Percentiles rank a stretch among this genome's conserved stretches.
Evolutionary conservation across 1,140 invertebrate species (phyloP).

Genomic region (Drosophila pandora): DNA sequence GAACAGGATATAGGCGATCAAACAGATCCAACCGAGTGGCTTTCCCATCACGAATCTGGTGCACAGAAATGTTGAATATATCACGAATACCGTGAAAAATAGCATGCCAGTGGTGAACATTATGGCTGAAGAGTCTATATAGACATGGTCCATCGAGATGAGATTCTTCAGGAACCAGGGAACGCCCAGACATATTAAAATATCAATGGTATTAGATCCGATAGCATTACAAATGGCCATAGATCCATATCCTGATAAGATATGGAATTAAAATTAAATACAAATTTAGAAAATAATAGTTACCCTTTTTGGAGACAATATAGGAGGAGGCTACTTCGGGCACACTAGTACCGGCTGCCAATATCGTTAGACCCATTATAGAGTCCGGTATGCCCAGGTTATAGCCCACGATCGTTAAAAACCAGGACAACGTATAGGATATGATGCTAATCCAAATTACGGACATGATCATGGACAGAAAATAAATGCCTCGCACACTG

Average conservation of each 20-base stretch:
- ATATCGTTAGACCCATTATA: slow-evolving; percentile 91
- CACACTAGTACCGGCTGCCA: slow-evolving; percentile 90
- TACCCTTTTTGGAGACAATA: slow-evolving; percentile 90
- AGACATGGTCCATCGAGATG: slow-evolving; percentile 85
- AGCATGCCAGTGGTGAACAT: slow-evolving; percentile 91
- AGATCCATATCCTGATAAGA: slow-evolving; percentile 86
- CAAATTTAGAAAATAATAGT: background rate
- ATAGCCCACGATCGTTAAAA: slow-evolving; percentile 95
- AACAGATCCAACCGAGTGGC: slow-evolving; percentile 89
- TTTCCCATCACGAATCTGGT: slow-evolving; percentile 86
- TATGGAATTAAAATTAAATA: background rate
- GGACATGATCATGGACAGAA: slow-evolving; percentile 92
- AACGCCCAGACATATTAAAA: slow-evolving; percentile 91
- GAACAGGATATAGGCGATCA: slow-evolving; percentile 89
- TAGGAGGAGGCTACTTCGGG: slow-evolving; percentile 93
- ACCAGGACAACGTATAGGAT: slow-evolving; percentile 95
- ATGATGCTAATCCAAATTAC: slow-evolving; percentile 93
- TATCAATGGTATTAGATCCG: slow-evolving; percentile 94
- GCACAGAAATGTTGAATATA: slow-evolving; percentile 86
- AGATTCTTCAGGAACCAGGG: slow-evolving; percentile 92
- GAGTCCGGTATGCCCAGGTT: slow-evolving; percentile 88
- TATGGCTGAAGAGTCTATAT: slow-evolving; percentile 89
- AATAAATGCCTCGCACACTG: slow-evolving; percentile 35
- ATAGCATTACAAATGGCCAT: slow-evolving; percentile 95
- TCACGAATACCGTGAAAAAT: slow-evolving; percentile 87